These are phyloP conservation scores for Salticus scenicus DNA, from an alignment of 2,888 invertebrate genomes.

Conservation along the genomic window DNA sequence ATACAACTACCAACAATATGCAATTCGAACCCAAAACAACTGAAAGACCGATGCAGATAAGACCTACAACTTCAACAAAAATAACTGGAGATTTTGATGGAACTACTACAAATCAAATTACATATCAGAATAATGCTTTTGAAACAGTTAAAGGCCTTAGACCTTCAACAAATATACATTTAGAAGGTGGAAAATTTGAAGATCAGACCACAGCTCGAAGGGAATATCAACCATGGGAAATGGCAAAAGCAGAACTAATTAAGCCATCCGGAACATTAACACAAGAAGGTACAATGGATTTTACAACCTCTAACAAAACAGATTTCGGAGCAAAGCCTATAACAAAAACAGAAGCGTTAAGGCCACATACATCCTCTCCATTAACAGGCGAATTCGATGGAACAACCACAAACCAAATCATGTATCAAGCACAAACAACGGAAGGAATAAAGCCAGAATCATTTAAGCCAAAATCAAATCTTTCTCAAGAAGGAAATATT, in stretches of 20 bases:
- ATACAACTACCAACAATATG: conserved; percentile 40
- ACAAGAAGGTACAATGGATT: conserved; percentile 67
- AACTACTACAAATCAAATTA: conserved; percentile 60
- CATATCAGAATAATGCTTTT: conserved; percentile 24
- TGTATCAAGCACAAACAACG: conserved; percentile 31
- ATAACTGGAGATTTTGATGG: conserved; percentile 49
- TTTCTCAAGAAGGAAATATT: conserved; percentile 67
- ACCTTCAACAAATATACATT: conserved; percentile 45
- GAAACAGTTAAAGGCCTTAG: conserved; percentile 49
- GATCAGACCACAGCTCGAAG: conserved; percentile 41
- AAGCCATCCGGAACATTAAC: conserved; percentile 62
- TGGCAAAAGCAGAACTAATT: conserved; percentile 42
- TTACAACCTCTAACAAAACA: conserved; percentile 44
- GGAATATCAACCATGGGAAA: conserved; percentile 65
- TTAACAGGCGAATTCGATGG: conserved; percentile 45
- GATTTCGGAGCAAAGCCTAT: conserved; percentile 28
- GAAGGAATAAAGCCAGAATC: conserved; percentile 52
- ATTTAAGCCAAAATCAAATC: conserved; percentile 55
- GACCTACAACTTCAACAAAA: conserved; percentile 23
- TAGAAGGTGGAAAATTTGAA: conserved; percentile 52
- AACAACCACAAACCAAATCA: conserved; percentile 52
- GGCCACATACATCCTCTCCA: conserved; percentile 23
- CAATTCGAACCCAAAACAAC: conserved; percentile 32
- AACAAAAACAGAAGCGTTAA: conserved; percentile 14
- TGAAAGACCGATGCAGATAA: conserved; percentile 23